Evolutionary conservation across 2,888 invertebrate species (phyloP), one percentile per base, ranked within the genome.

Genomic region (Gymnosoma rotundatum): DNA sequence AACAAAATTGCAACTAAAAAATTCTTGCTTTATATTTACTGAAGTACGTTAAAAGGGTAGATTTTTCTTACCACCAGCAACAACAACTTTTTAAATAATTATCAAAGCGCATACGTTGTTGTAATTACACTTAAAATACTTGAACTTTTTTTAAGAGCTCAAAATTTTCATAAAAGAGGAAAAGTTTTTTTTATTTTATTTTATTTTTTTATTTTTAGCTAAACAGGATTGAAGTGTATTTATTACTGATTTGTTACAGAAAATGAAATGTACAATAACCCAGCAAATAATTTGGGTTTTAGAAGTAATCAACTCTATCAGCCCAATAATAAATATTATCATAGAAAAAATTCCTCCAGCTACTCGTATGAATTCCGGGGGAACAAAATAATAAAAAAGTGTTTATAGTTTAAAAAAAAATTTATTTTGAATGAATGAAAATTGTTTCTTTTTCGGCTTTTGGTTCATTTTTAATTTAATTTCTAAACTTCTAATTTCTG

Each of bases 41-140:
- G 16, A 42, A 52, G 18, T 6, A 64, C 52, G 6, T 52, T 4
- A 42, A 61, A 25, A 14, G 52, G 52, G n/a, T 38, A 63, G 1
- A 18, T 52, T 20, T 73, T 36, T 36, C 12, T 32, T 32, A 32
- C 36, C 16, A 16, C n/a, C 14, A 60, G n/a, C n/a, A n/a, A 63
- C 48, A 60, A 50, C 73, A 61, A 63, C 42, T 50, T 58, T 50
- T 36, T 25, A 50, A 25, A 58, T 64, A 64, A 58, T 50, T 58
- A 58, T 75, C 50, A 75, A 75, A 75, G 66, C 36, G 18, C 38
- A 36, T 56, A 12, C 36, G 56, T 66, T 54, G 56, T 20, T 50
- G 66, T 66, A 66, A 76, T 76, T 50, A 38, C 50, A 60, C 58
- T 66, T 67, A 21, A 67, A 76, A 76, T 67, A 60, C 58, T 60